Base-by-base conservation (phyloP, 2,888 invertebrate genomes). In the Strigamia maritima region DNA sequence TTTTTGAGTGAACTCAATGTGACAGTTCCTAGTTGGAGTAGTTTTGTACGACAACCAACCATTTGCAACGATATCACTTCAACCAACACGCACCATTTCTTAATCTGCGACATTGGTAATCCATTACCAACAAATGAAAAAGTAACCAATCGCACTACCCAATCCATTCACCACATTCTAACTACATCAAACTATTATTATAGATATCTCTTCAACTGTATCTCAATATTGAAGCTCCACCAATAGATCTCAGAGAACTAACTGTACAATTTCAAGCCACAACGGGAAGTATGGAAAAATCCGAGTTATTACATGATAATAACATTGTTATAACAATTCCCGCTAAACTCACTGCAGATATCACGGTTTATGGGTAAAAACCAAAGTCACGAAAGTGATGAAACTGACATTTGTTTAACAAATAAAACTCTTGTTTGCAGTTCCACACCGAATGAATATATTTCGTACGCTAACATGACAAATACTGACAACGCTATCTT, bases 31-130 rank as follows among this genome's bases (percentile, higher is more conserved):
- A 22, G 35, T n/a, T 35, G 75, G 75, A 40, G 19, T 22, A 10
- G 8, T 24, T 75, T 75, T 22, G 31, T 4, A 0, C 12, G 31
- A 19, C 35, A 12, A 1, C 75, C 75, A 35, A 75, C 70, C 12
- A 28, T n/a, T 10, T 70, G 70, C 24, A 70, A 7, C 28, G 70
- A 70, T 14, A 12, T 26, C 6, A 70, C 12, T 12, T 12, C 26
- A 2, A 14, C 7, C 14, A 10, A 70, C 28, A 2, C 24, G 6
- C 1, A 70, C 26, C 26, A 8, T 3, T 70, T 70, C 70, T 28
- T 70, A 70, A 28, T 70, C n/a, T 70, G 70, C n/a, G 70, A 70
- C 24, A 28, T 70, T 7, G 70, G 70, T 7, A 70, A 70, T 7
- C 70, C 70, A 70, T n/a, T 70, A 14, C 7, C 28, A 26, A 0